Conservation (phyloP, 2,113 vertebrate genomes). For the Apaloderma vittatum region DNA sequence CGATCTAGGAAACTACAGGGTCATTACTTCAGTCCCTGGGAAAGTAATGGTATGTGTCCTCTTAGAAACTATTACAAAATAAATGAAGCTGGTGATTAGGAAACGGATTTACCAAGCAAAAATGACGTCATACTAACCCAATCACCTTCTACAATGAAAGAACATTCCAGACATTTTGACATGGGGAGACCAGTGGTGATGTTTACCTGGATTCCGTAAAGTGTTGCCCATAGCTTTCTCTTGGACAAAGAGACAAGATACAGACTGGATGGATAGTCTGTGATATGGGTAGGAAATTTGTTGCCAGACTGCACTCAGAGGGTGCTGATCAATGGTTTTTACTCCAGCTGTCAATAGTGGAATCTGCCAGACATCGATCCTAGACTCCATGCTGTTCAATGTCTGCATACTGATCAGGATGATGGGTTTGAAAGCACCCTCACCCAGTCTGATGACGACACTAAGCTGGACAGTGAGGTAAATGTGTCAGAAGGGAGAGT, state of each 20-base stretch:
- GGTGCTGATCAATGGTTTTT: neutral
- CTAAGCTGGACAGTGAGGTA: no score
- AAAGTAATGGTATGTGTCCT: neutral
- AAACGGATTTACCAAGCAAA: neutral
- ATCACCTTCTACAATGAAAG: neutral
- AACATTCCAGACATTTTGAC: neutral
- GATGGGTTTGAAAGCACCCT: neutral
- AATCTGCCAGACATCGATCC: accelerated
- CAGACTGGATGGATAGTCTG: neutral
- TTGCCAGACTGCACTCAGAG: no score
- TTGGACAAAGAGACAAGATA: no score
- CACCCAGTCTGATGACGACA: neutral
- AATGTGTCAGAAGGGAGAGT: neutral
- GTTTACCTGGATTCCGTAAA: neutral
- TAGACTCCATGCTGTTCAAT: neutral
- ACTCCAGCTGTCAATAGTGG: neutral
- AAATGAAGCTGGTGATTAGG: neutral
- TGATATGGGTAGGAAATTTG: neutral
- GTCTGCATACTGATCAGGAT: neutral
- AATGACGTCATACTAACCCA: no score
- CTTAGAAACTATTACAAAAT: neutral
- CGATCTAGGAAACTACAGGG: neutral
- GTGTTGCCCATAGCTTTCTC: neutral
- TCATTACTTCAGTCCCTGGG: neutral
- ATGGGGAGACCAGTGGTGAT: neutral